Evolutionary conservation across 2,888 invertebrate species (phyloP), one percentile per base, ranked within the genome.

Genomic region (Griposia aprilina): DNA sequence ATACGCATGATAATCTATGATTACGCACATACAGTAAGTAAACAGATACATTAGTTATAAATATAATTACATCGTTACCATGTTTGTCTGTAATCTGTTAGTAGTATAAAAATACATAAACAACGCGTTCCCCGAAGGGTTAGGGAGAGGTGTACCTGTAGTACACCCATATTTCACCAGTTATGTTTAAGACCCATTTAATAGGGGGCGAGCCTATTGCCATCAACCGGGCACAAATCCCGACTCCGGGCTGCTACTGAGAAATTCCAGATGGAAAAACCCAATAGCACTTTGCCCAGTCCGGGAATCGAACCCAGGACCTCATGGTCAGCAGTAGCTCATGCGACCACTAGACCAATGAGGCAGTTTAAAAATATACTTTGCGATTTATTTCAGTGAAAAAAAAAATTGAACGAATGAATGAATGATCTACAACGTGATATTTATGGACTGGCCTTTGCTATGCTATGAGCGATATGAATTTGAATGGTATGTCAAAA

Each of bases 401-500:
- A 20, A 23, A 13, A 13, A 13, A 23, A 26, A 41, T 62, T 17
- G 52, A 45, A 78, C 13, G 52, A 45, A 78, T n/a, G 13, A 52
- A 13, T 52, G n/a, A 78, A 23, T 82, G 41, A 65, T 50, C 26
- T 69, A 69, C 4, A 41, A 41, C 62, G 36, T 26, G 0, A 48
- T 45, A 17, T 71, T 69, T 36, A 57, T 30, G 30, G 57, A 76
- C 41, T 52, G 77, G 52, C 41, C n/a, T 65, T 65, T n/a, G 48
- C 5, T 41, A 11, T 52, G 20, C 5, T 41, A 11, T 52, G 20
- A 11, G 50, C 41, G 17, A 41, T n/a, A 50, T 15, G 5, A 55
- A 36, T 65, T 45, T 50, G 10, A 76, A 66, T 52, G 59, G 1
- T 45, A 26, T 66, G 65, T 59, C 23, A 82, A 59, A 65, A 79